Percentiles rank a stretch among this genome's conserved stretches.
Evolutionary conservation across 2,888 invertebrate species (phyloP).

Genomic region (Incurvaria masculella): DNA sequence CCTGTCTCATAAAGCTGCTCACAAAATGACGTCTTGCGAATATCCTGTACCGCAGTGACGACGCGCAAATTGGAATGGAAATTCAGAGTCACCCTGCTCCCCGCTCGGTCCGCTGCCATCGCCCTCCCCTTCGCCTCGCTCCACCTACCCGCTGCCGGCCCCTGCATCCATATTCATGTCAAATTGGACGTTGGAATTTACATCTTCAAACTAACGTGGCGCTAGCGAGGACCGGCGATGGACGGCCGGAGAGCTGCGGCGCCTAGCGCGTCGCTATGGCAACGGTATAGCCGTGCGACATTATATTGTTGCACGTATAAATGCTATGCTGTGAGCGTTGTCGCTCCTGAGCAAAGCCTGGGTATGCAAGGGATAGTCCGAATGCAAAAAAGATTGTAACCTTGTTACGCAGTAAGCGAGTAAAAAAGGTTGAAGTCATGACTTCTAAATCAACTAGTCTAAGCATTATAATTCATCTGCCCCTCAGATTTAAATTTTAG

Average conservation of each 20-base stretch:
- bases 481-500: no score
- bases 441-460: no score
- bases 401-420: no score
- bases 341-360: no score
- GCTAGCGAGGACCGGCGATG: not conserved
- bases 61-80: not conserved
- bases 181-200: not conserved
- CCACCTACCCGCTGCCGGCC: not conserved
- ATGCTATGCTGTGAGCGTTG: no score
- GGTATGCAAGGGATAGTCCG: no score
- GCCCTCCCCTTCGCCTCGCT: not conserved
- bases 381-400: no score
- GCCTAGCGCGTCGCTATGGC: not conserved
- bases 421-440: no score
- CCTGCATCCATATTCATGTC: not conserved
- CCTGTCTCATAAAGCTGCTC: no score
- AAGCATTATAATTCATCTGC: no score
- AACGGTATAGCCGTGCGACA: not conserved
- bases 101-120: not conserved
- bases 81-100: not conserved
- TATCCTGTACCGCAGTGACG: not conserved
- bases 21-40: no score
- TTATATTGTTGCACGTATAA: not conserved
- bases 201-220: not conserved
- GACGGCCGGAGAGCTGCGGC: not conserved